phyloP scores from a whole-genome alignment of 2,797 vertebrate species.

The Podarcis siculus region DNA sequence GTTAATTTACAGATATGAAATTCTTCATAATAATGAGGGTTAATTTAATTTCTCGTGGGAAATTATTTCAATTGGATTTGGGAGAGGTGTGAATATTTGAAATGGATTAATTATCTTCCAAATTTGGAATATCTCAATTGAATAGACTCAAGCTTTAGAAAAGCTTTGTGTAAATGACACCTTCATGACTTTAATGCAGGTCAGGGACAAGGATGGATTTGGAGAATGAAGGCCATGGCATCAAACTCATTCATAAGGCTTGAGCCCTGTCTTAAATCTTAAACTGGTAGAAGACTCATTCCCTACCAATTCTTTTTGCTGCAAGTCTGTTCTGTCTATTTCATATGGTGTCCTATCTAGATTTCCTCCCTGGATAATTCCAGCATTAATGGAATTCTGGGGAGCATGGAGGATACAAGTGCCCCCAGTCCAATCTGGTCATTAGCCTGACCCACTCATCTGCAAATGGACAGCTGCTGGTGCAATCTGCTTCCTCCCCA shows the following conservation, averaged over 20 bases:
- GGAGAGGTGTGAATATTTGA: conserved; percentile 51
- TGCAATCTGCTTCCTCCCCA: too few relatives aligned
- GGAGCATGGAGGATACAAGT: neutral
- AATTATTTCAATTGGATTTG: conserved; percentile 43
- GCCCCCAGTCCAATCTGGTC: neutral
- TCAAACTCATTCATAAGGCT: conserved; percentile 45
- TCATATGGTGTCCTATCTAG: neutral
- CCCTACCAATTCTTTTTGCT: conserved; percentile 23
- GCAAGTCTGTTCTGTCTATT: neutral
- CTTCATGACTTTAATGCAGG: conserved; percentile 61
- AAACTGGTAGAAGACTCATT: conserved; percentile 26
- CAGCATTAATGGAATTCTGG: neutral
- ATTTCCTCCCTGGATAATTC: neutral
- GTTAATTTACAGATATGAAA: conserved; percentile 45
- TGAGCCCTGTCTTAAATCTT: conserved; percentile 51
- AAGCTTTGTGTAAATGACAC: conserved; percentile 66
- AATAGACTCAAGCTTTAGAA: conserved; percentile 65
- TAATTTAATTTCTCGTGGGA: conserved; percentile 51
- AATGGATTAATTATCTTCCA: conserved; percentile 71
- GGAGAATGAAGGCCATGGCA: conserved; percentile 59
- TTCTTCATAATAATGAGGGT: conserved; percentile 41
- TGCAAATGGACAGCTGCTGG: too few relatives aligned
- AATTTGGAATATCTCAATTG: conserved; percentile 61
- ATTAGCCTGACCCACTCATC: neutral
- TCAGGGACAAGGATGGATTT: conserved; percentile 42